phyloP scores from a whole-genome alignment of 1,140 invertebrate species.

The Drosophila equinoxialis region DNA sequence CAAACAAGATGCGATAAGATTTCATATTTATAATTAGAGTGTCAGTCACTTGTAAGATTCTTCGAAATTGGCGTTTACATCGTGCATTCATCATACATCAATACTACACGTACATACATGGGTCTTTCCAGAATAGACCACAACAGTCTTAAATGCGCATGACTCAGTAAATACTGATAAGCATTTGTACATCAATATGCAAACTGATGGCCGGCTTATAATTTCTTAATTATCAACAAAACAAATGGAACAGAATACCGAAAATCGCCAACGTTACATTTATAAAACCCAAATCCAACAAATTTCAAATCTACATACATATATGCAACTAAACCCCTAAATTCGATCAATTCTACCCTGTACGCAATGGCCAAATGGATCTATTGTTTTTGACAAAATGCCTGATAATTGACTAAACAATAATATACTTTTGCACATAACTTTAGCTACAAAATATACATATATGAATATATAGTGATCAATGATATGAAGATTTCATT shows the following conservation, averaged over 20 bases:
- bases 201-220: too few relatives aligned
- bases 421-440: too few relatives aligned
- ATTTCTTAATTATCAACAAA: background rate
- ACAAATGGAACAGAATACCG: background rate
- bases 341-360: background rate
- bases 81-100: background rate
- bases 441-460: too few relatives aligned
- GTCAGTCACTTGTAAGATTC: background rate
- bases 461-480: too few relatives aligned
- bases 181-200: background rate
- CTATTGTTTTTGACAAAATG: too few relatives aligned
- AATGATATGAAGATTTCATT: too few relatives aligned
- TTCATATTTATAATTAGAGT: background rate
- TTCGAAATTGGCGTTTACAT: background rate
- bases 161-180: slow-evolving; percentile 7
- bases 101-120: background rate
- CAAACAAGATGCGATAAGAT: background rate
- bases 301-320: background rate
- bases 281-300: background rate
- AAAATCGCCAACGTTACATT: background rate
- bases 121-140: background rate
- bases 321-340: background rate
- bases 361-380: too few relatives aligned
- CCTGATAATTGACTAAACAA: too few relatives aligned
- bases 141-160: background rate